These are phyloP conservation scores for Pentamera pediparva DNA, from an alignment of 53 echinoderm and acorn worm genomes.

Conservation along the genomic window DNA sequence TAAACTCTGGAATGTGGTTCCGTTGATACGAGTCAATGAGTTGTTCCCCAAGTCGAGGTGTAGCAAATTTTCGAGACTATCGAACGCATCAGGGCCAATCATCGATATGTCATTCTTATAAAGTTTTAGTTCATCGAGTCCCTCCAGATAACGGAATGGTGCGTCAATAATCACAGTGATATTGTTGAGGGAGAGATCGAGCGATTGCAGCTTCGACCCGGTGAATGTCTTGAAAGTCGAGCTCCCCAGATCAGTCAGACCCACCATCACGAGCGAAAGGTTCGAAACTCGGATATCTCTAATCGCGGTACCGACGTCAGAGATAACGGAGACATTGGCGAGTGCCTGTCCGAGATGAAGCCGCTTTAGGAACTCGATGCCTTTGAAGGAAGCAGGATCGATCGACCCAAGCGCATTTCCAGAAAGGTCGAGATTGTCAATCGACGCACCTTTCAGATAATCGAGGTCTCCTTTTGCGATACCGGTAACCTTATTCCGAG, in stretches of 20 bases:
- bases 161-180: constrained; percentile 34
- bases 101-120: constrained; percentile 45
- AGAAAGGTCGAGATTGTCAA: constrained; percentile 52
- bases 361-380: constrained; percentile 28
- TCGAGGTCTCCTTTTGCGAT: constrained; percentile 51
- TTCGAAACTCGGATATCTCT: constrained; percentile 14
- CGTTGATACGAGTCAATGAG: constrained; percentile 33
- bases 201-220: constrained; percentile 37
- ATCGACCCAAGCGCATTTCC: constrained; percentile 47
- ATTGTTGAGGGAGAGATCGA: constrained; percentile 70
- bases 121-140: constrained; percentile 38
- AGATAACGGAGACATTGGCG: constrained; percentile 7
- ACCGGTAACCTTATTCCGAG: constrained; percentile 38
- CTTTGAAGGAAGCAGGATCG: constrained; percentile 38
- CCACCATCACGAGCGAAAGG: constrained; percentile 29
- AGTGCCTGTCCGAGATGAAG: constrained; percentile 48
- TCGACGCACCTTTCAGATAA: constrained; percentile 23
- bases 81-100: constrained; percentile 40
- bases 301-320: constrained; percentile 42
- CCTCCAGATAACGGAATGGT: constrained; percentile 35
- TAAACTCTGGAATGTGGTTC: constrained; percentile 50
- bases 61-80: constrained; percentile 38
- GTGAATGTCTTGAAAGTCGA: constrained; percentile 47
- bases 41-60: constrained; percentile 54
- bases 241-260: constrained; percentile 29